Percentiles rank a stretch among this genome's conserved stretches.
phyloP scores from a whole-genome alignment of 2,888 invertebrate species.

The Neoitamus cyanurus region DNA sequence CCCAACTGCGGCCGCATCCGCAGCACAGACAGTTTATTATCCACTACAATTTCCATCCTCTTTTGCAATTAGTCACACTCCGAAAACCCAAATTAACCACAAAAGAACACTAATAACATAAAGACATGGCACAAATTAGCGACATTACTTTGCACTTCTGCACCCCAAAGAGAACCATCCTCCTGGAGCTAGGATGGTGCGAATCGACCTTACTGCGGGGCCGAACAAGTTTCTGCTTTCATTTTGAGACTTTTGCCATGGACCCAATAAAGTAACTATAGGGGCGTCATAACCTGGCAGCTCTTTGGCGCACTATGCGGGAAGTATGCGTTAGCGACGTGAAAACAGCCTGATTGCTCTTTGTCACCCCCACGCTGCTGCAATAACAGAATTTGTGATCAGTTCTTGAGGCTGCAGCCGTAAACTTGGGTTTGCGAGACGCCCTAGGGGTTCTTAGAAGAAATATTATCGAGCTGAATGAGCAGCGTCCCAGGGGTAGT shows the following conservation, averaged over 20 bases:
- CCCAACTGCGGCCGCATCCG: neutral
- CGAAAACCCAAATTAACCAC: constrained; percentile 20
- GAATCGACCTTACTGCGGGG: neutral
- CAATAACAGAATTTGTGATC: constrained; percentile 23
- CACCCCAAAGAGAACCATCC: constrained; percentile 7
- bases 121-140: constrained; percentile 41
- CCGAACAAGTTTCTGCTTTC: constrained; percentile 15
- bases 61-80: constrained; percentile 36
- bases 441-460: neutral
- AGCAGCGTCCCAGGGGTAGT: neutral
- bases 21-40: constrained; percentile 17
- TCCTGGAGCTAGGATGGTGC: neutral
- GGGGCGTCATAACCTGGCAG: neutral
- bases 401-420: neutral
- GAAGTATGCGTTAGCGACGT: neutral
- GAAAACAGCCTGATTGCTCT: neutral
- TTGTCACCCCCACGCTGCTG: neutral
- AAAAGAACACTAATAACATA: constrained; percentile 37
- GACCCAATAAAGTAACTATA: constrained; percentile 13
- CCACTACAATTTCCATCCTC: constrained; percentile 1
- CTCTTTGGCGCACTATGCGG: neutral
- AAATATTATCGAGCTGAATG: neutral
- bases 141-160: constrained; percentile 41
- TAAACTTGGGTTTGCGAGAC: neutral
- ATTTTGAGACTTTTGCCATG: neutral